phyloP scores from a whole-genome alignment of 1,140 invertebrate genomes.

The Camponotus vicinus region DNA sequence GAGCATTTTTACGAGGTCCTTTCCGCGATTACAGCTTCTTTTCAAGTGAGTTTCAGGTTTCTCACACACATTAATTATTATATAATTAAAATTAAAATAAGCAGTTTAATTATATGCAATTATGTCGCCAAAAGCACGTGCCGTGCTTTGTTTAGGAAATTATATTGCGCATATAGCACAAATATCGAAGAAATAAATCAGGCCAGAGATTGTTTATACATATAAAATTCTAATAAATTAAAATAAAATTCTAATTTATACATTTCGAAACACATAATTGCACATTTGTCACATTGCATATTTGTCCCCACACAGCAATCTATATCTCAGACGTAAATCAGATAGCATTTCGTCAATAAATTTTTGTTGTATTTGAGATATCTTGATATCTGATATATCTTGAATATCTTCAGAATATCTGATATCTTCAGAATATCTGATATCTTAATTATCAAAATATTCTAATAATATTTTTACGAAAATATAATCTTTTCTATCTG shows the following conservation, averaged over 20 bases:
- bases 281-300: background rate
- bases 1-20: slow-evolving; percentile 93
- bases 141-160: background rate
- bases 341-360: too few species aligned
- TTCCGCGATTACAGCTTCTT: slow-evolving; percentile 94
- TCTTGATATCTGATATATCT: too few species aligned
- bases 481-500: too few species aligned
- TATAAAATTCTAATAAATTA: background rate
- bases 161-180: background rate
- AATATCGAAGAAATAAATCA: background rate
- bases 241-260: background rate
- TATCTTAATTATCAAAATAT: too few species aligned
- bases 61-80: background rate
- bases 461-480: too few species aligned
- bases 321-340: too few species aligned
- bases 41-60: slow-evolving; percentile 90
- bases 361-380: too few species aligned
- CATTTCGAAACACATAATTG: background rate
- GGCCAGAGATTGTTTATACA: background rate
- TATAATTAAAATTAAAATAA: background rate
- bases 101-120: background rate
- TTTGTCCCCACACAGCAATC: too few species aligned
- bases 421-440: too few species aligned
- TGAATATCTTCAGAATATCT: too few species aligned
- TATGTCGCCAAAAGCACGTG: background rate